Conservation (phyloP, 2,113 vertebrate species). For the Phrynosoma blainvillii region DNA sequence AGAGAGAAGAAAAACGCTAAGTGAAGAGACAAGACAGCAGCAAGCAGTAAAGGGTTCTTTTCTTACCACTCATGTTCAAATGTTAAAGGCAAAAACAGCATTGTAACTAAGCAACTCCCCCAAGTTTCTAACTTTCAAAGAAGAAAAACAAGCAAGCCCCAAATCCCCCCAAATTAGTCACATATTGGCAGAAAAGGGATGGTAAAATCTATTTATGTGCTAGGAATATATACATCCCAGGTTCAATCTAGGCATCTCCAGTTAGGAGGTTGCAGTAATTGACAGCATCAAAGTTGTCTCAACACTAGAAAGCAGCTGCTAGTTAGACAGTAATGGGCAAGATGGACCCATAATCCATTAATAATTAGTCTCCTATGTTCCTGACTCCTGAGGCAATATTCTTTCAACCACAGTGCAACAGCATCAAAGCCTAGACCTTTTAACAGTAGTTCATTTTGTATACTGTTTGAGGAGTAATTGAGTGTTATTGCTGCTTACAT, state of each 20-base stretch:
- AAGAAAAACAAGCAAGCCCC: neutral
- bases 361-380: too few species aligned
- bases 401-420: neutral
- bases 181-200: neutral
- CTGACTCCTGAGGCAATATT: too few species aligned
- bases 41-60: slow-evolving; percentile 83
- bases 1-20: slow-evolving; percentile 91
- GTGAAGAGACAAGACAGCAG: slow-evolving; percentile 93
- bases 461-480: too few species aligned
- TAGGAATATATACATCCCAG: neutral
- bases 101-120: neutral
- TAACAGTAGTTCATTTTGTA: too few species aligned
- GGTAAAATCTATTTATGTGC: neutral
- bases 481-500: too few species aligned
- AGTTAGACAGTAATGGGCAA: too few species aligned
- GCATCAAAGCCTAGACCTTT: neutral
- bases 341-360: too few species aligned
- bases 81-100: too few species aligned
- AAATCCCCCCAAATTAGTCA: too few species aligned
- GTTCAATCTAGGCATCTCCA: neutral
- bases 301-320: too few species aligned
- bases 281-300: too few species aligned
- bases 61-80: neutral
- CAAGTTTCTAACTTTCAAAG: neutral
- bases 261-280: too few species aligned